Evolutionary conservation across 2,888 invertebrate genomes (phyloP).

Genomic region (Rhodophaea formosa): DNA sequence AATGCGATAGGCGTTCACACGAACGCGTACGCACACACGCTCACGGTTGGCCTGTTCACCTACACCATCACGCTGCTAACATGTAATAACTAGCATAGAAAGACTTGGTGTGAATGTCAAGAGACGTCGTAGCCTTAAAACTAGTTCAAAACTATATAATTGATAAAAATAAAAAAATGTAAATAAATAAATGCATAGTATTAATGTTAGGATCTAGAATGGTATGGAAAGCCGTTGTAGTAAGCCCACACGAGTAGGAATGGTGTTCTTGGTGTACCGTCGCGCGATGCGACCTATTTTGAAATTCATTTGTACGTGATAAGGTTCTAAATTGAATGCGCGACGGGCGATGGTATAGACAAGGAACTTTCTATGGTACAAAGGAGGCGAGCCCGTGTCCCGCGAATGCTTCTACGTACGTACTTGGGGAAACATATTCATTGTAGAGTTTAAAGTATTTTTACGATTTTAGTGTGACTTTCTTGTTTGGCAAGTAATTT

Average conservation of each 20-base stretch:
- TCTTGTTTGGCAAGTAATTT: not conserved
- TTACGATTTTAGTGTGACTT: too few relatives aligned
- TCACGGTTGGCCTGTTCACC: not conserved
- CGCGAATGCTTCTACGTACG: slow-evolving; percentile 30
- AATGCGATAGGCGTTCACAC: not conserved
- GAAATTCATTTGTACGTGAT: not conserved
- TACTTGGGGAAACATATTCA: slow-evolving; percentile 6
- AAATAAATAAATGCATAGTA: slow-evolving; percentile 68
- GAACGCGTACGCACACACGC: not conserved
- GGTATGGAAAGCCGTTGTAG: slow-evolving; percentile 60
- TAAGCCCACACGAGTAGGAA: slow-evolving; percentile 50
- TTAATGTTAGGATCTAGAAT: slow-evolving; percentile 65
- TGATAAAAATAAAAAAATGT: slow-evolving; percentile 59
- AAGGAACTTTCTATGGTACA: slow-evolving; percentile 50
- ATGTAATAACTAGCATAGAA: slow-evolving; percentile 51
- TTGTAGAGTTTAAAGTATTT: too few relatives aligned
- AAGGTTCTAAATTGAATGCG: slow-evolving; percentile 19
- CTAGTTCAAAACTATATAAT: slow-evolving; percentile 79
- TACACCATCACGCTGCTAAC: slow-evolving; percentile 56
- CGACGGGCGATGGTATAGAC: slow-evolving; percentile 37
- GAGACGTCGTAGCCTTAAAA: slow-evolving; percentile 78
- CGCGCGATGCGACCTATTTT: slow-evolving; percentile 27
- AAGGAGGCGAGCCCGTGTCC: slow-evolving; percentile 44
- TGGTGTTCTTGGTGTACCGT: slow-evolving; percentile 39
- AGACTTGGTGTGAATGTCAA: slow-evolving; percentile 67